Base-by-base conservation (phyloP, 1,140 invertebrate species). In the Nylanderia fulva region DNA sequence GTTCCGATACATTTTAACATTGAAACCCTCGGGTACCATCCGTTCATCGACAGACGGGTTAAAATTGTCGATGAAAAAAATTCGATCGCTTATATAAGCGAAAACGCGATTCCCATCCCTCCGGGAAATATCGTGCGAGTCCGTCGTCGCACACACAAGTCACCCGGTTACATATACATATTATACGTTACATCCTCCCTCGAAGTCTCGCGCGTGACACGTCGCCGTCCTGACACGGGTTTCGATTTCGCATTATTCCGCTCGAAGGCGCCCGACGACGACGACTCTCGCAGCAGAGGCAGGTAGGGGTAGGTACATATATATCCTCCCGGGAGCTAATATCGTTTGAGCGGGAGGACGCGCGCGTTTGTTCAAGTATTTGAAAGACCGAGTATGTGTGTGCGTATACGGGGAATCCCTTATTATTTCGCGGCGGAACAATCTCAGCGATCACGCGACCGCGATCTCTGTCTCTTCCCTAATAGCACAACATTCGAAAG, bases 301-400 rank as follows among this genome's bases (percentile, higher is more conserved):
- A n/a, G n/a, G n/a, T n/a, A n/a, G n/a, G n/a, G n/a, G n/a, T n/a
- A n/a, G n/a, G n/a, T 33, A 33, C 29, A 33, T 33, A 33, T 33
- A 21, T 72, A 58, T 72, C 42, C 36, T 33, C 66, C 36, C 1
- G n/a, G 27, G 52, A 82, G 39, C 36, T 82, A 82, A 82, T 82
- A 82, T 72, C 77, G 77, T 82, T 72, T 82, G 66, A 82, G 9
- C 54, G 52, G 36, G 24, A 72, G n/a, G n/a, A n/a, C n/a, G n/a
- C 18, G 52, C 18, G 52, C 66, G 27, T 54, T 79, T 79, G 77
- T 72, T 72, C 52, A 72, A 72, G 72, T 82, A 82, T 82, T 71
- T 45, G 54, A 72, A 71, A 71, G 39, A 54, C 52, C 36, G 42
- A 42, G 24, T 1, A n/a, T 3, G 29, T 29, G 68, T 39, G 6